These are phyloP conservation scores for Caenorhabditis wallacei DNA, from an alignment of 2,888 invertebrate genomes.

Conservation along the genomic window DNA sequence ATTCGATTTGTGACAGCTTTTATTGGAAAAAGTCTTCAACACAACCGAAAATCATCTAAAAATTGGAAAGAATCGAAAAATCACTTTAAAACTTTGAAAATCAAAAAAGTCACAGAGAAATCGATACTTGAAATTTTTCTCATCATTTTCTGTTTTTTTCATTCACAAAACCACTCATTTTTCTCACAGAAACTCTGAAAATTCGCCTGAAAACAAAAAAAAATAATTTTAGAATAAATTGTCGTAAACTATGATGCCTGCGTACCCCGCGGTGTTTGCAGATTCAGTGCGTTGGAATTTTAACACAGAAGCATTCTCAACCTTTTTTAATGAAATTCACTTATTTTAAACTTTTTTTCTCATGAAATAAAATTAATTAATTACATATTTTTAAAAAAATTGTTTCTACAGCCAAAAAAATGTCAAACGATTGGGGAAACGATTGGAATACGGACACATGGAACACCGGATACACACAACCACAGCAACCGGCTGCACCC, in stretches of 20 bases:
- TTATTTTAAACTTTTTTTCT: conserved; percentile 1
- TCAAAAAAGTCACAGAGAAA: no score
- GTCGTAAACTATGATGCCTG: conserved; percentile 35
- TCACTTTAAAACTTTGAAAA: no score
- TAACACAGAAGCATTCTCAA: neutral
- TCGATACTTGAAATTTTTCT: no score
- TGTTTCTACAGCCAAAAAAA: conserved; percentile 37
- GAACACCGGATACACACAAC: conserved; percentile 64
- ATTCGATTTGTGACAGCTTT: no score
- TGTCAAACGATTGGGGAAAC: conserved; percentile 76
- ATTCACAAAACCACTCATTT: no score
- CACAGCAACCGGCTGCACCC: conserved; percentile 39
- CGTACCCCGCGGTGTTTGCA: conserved; percentile 45
- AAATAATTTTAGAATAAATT: neutral
- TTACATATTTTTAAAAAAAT: neutral
- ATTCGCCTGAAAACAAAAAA: neutral
- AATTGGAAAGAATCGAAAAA: no score
- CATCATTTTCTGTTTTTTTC: no score
- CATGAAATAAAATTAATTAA: neutral
- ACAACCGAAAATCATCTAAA: no score
- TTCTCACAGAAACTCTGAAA: neutral
- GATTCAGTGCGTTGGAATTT: conserved; percentile 57
- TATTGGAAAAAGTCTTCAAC: no score
- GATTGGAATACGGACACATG: conserved; percentile 72
- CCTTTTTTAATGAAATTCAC: neutral